Conservation (phyloP, 2,797 vertebrate genomes). For the Chelidonichthys spinosus region DNA sequence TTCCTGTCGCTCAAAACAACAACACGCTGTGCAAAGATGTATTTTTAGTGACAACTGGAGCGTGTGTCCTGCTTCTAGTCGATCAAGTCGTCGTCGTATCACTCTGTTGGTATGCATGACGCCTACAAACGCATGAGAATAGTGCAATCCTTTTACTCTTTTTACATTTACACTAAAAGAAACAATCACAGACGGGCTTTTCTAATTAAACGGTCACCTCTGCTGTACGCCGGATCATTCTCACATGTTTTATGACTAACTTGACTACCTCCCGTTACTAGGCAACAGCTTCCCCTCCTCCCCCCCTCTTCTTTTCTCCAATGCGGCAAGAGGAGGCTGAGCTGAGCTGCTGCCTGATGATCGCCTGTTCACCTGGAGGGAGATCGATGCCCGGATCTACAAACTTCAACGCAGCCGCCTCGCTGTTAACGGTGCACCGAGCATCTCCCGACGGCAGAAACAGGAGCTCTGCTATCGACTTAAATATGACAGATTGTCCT, state of each 20-base stretch:
- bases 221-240: constrained; percentile 37
- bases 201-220: constrained; percentile 37
- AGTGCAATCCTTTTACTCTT: constrained; percentile 16
- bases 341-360: constrained; percentile 47
- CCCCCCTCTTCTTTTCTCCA: constrained; percentile 51
- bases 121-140: constrained; percentile 18
- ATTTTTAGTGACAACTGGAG: background rate
- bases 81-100: background rate
- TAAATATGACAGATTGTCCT: background rate
- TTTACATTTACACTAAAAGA: background rate
- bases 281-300: constrained; percentile 69
- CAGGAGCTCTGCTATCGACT: constrained; percentile 9
- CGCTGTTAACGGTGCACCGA: background rate
- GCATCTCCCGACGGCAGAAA: constrained; percentile 12
- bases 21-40: background rate
- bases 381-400: constrained; percentile 41
- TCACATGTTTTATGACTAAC: constrained; percentile 66
- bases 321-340: constrained; percentile 71
- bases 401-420: background rate
- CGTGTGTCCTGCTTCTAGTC: background rate
- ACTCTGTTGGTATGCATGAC: constrained; percentile 11
- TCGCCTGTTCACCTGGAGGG: constrained; percentile 41
- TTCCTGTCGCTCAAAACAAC: background rate
- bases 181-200: background rate
- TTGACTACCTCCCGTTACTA: constrained; percentile 77